Percentiles rank a stretch among this genome's conserved stretches.
Evolutionary conservation across 2,888 invertebrate genomes (phyloP).

Genomic region (Blastobasis lacticolella): DNA sequence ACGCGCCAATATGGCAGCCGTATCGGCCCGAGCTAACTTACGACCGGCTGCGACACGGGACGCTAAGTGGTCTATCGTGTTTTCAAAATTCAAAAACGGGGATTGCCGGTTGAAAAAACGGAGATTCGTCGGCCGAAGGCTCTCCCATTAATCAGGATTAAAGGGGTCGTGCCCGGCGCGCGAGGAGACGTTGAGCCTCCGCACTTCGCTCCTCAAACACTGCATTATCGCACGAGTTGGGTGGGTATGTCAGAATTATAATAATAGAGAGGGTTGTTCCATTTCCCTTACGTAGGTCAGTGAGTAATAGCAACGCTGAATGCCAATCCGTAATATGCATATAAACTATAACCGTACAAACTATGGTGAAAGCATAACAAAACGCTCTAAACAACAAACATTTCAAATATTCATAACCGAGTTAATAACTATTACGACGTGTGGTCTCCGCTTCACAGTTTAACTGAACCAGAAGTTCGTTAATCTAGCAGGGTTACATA

Average conservation of each 20-base stretch:
- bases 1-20: slow-evolving; percentile 59
- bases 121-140: slow-evolving; percentile 33
- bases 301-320: too few relatives aligned
- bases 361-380: too few relatives aligned
- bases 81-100: slow-evolving; percentile 55
- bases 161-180: slow-evolving; percentile 37
- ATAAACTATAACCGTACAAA: too few relatives aligned
- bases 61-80: slow-evolving; percentile 72
- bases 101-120: slow-evolving; percentile 48
- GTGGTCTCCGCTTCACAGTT: slow-evolving; percentile 4
- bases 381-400: too few relatives aligned
- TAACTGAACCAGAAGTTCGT: slow-evolving; percentile 53
- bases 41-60: slow-evolving; percentile 53
- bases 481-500: slow-evolving; percentile 55
- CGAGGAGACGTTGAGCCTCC: slow-evolving; percentile 7
- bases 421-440: neutral
- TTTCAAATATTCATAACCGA: too few relatives aligned
- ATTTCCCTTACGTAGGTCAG: too few relatives aligned
- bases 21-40: slow-evolving; percentile 63
- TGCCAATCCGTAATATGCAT: too few relatives aligned
- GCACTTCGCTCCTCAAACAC: neutral
- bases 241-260: too few relatives aligned
- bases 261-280: too few relatives aligned
- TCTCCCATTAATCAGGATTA: slow-evolving; percentile 56
- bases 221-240: too few relatives aligned